These are phyloP conservation scores for Panagrolaimus sp. DNA, from an alignment of 1,140 invertebrate species.

Conservation along the genomic window DNA sequence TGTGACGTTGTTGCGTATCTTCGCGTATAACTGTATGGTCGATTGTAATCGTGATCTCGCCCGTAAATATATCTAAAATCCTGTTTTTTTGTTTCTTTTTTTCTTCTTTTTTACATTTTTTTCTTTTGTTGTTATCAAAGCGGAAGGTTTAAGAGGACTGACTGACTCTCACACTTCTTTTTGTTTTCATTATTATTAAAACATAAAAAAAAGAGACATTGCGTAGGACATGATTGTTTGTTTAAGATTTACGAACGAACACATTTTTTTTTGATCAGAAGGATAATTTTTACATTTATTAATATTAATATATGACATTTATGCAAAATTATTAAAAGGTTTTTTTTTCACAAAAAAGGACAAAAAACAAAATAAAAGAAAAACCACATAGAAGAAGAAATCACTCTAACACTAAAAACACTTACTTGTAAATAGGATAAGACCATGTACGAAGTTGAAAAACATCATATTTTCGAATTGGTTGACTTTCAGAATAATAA, in stretches of 20 bases:
- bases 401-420: not conserved
- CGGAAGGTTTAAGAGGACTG: not conserved
- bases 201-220: not conserved
- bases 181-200: not conserved
- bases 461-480: slow-evolving; percentile 44
- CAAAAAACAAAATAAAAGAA: too few species aligned
- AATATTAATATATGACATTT: too few species aligned
- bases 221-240: not conserved
- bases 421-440: slow-evolving; percentile 47
- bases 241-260: not conserved
- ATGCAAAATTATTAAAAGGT: too few species aligned
- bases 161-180: too few species aligned
- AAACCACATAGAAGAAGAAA: too few species aligned
- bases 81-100: not conserved
- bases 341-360: too few species aligned
- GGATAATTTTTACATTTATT: too few species aligned
- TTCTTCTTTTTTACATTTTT: too few species aligned
- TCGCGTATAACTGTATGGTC: slow-evolving; percentile 45
- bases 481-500: slow-evolving; percentile 44
- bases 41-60: slow-evolving; percentile 35
- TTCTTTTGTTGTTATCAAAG: too few species aligned
- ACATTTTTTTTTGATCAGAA: too few species aligned
- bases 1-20: slow-evolving; percentile 37
- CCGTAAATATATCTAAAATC: slow-evolving; percentile 44
- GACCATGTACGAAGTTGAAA: slow-evolving; percentile 48